phyloP scores from a whole-genome alignment of 1,140 invertebrate species.

The Drusus annulatus region DNA sequence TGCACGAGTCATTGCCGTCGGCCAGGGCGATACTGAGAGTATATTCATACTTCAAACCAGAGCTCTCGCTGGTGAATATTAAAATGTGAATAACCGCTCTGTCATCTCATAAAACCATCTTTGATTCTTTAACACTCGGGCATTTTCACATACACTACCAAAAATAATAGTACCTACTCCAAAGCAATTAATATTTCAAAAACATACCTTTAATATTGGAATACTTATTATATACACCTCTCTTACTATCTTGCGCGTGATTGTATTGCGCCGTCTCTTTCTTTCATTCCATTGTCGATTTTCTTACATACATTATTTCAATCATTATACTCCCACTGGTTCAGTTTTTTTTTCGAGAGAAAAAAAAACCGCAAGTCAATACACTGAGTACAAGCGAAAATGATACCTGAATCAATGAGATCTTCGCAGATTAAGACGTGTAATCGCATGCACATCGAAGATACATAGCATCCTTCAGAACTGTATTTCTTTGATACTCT shows the following conservation, averaged over 20 bases:
- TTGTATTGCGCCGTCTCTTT: conserved; percentile 15
- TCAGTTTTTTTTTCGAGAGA: background rate
- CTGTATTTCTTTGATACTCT: background rate
- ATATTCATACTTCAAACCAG: too few species aligned
- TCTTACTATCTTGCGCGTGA: background rate
- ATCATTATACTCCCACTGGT: conserved; percentile 1
- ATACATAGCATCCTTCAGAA: background rate
- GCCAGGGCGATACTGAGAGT: too few species aligned
- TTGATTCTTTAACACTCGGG: background rate
- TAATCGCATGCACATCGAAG: background rate
- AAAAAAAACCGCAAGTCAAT: background rate
- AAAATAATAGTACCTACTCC: background rate
- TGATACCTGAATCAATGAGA: background rate
- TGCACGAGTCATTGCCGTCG: too few species aligned
- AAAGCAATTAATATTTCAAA: conserved; percentile 36
- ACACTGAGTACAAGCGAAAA: background rate
- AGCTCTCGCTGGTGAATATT: too few species aligned
- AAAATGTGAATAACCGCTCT: background rate
- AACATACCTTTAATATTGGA: too few species aligned
- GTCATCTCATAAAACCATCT: conserved; percentile 3
- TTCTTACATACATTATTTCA: conserved; percentile 28
- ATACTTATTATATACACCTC: background rate
- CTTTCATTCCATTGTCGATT: conserved; percentile 9
- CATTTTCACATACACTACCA: background rate
- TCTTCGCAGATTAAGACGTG: background rate